Percentiles rank a stretch among this genome's conserved stretches.
Conservation (phyloP, 2,113 vertebrate genomes). For the Mobula hypostoma region DNA sequence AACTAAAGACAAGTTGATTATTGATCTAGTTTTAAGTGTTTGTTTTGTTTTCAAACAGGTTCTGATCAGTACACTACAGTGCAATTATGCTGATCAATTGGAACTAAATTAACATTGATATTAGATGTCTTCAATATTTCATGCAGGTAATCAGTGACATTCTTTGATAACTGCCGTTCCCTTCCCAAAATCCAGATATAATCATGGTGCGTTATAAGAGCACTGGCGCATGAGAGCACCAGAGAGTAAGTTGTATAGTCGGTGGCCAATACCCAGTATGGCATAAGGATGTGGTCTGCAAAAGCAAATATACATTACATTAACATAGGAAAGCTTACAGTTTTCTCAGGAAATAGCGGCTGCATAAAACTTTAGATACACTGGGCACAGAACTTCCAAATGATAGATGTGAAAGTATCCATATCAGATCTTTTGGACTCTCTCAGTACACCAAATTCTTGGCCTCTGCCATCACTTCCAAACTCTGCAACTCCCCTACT, state of each 20-base stretch:
- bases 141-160: not conserved
- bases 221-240: not conserved
- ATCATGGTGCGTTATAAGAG: not conserved
- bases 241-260: conserved; percentile 7
- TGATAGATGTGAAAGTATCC: not conserved
- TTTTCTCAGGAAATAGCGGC: not conserved
- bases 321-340: not conserved
- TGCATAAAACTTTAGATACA: not conserved
- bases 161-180: not conserved
- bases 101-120: not conserved
- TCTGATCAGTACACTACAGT: not conserved
- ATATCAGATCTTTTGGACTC: not conserved
- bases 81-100: not conserved
- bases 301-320: not conserved
- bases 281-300: not conserved
- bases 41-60: too few relatives aligned
- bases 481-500: not conserved
- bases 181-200: not conserved
- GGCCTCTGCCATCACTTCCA: not conserved
- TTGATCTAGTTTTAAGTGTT: not conserved
- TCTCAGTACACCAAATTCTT: not conserved
- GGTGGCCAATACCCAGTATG: not conserved
- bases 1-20: not conserved
- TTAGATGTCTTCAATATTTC: not conserved
- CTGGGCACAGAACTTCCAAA: not conserved